Evolutionary conservation across 2,888 invertebrate genomes (phyloP), one percentile per base, ranked within the genome.

Genomic region (Drosophila demipolita): DNA sequence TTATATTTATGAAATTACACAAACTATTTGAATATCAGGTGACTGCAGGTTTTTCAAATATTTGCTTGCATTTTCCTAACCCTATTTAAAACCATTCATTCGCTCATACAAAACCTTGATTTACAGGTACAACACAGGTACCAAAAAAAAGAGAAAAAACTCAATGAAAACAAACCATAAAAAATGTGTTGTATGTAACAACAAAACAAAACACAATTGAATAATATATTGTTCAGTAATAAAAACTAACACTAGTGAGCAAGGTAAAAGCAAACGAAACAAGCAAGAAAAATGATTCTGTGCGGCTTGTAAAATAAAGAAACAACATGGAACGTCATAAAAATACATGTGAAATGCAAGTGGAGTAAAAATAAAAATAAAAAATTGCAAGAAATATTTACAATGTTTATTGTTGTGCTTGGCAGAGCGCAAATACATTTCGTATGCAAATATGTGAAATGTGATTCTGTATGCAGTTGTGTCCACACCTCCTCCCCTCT

Each of bases 321-420:
- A 82, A 73, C 66, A 62, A 57, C 65, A 57, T 45, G 45, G 29
- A 38, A 45, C 62, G 72, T 70, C 66, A 66, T 65, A 45, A 66
- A 65, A 50, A 35, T 61, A 23, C 20, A 61, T 35, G 36, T 33
- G 3, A 33, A 35, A 5, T 17, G 17, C 15, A 23, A 42, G 11
- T 26, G 6, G 15, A 40, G 15, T 45, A 45, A 33, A 67, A 73
- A 75, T 15, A n/a, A 4, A n/a, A 35, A 35, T 32, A 17, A 17
- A 17, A 57, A 40, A 42, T 15, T 15, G 15, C 12, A 55, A 57
- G 42, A 42, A 78, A 79, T 87, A 87, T 89, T 83, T 88, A 83
- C 90, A 87, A 86, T 87, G 89, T 87, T 87, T 90, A 89, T 83
- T 86, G 90, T 83, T 90, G 87, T 90, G 90, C 90, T 90, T 85